Evolutionary conservation across 2,888 invertebrate genomes (phyloP).

Genomic region (Mythimna loreyi): DNA sequence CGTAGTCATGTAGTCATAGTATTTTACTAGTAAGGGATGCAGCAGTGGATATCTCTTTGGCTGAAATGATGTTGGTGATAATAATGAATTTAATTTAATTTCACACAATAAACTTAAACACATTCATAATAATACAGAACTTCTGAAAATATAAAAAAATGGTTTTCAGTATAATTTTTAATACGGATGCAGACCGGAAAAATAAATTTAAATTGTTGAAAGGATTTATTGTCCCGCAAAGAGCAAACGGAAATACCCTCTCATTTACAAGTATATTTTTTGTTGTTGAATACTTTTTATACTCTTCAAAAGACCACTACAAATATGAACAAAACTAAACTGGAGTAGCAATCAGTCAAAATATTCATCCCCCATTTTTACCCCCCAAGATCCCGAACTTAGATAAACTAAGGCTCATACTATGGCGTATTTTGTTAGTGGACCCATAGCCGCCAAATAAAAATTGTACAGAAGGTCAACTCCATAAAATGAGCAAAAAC

Average conservation of each 20-base stretch:
- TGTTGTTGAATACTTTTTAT: neutral
- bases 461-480: neutral
- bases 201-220: constrained; percentile 4
- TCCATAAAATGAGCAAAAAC: neutral
- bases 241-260: neutral
- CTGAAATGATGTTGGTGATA: no score
- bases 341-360: neutral
- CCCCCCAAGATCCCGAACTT: constrained; percentile 5
- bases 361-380: constrained; percentile 4
- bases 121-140: neutral
- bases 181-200: neutral
- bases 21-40: no score
- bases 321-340: neutral
- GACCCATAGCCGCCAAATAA: neutral
- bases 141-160: no score
- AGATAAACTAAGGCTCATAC: constrained; percentile 36
- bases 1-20: no score
- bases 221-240: neutral
- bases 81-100: no score
- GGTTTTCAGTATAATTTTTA: no score
- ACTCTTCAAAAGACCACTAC: neutral
- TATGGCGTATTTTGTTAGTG: constrained; percentile 24
- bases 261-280: neutral
- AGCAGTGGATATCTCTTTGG: no score
- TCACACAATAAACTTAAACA: no score